phyloP scores from a whole-genome alignment of 1,140 invertebrate genomes.

The Drosophila eugracilis region DNA sequence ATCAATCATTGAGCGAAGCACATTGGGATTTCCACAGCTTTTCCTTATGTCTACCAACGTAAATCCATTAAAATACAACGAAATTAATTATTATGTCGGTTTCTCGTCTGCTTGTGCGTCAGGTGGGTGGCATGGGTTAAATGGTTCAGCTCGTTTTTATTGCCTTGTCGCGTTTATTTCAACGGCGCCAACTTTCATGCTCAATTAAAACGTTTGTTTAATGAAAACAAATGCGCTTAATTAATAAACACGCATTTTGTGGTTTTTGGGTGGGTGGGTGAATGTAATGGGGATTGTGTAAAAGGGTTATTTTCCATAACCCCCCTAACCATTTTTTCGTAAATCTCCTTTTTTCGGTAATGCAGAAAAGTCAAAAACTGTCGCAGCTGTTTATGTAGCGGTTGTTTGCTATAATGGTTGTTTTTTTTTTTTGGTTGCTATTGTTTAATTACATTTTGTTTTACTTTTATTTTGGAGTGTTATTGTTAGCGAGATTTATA shows the following conservation, averaged over 20 bases:
- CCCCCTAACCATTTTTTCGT: not conserved
- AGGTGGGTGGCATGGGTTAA: constrained; percentile 23
- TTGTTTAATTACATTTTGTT: constrained; percentile 49
- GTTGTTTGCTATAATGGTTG: constrained; percentile 67
- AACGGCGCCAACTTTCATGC: constrained; percentile 81
- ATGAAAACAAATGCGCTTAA: constrained; percentile 85
- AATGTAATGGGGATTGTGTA: constrained; percentile 30
- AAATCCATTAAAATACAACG: constrained; percentile 79
- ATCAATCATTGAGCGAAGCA: constrained; percentile 54
- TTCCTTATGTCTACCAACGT: constrained; percentile 51
- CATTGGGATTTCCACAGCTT: constrained; percentile 49
- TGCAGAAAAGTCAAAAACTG: constrained; percentile 61
- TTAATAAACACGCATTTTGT: constrained; percentile 85
- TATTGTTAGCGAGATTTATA: constrained; percentile 45
- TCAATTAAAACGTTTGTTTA: constrained; percentile 85
- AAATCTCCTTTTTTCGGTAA: constrained; percentile 29
- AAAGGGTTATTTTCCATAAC: constrained; percentile 1
- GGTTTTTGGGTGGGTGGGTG: constrained; percentile 41
- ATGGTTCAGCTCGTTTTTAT: constrained; percentile 42
- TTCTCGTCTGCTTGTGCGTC: constrained; percentile 17
- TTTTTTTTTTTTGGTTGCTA: constrained; percentile 33
- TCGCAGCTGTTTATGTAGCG: constrained; percentile 74
- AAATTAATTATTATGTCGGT: constrained; percentile 77
- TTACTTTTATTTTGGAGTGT: constrained; percentile 13
- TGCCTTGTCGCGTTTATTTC: constrained; percentile 58